Base-by-base conservation (phyloP, 2,888 invertebrate genomes). In the Plusia festucae region DNA sequence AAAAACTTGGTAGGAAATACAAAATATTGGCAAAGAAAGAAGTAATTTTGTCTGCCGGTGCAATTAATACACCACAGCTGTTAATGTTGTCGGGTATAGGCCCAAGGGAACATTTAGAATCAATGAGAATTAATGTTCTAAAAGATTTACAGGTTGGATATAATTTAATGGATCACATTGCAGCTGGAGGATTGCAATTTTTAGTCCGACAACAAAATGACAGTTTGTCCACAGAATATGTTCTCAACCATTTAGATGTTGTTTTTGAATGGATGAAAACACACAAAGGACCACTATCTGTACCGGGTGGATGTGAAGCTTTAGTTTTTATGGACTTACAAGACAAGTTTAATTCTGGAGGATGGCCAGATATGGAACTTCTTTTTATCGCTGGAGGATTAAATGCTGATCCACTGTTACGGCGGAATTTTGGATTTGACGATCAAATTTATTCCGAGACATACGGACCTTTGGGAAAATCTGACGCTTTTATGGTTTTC, bases 71-170 rank as follows among this genome's bases (percentile, higher is more conserved):
- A 7, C 97, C 98, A 0, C 97, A 98, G 86, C 85, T 98, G 7
- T 90, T 98, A 18, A 97, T 98, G 97, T 88, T 98, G 16, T 98
- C 98, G 2, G 98, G 98, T 4, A 95, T 98, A 9, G 97, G 97
- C 0, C 97, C 97, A 0, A 94, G 88, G 67, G 90, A 94, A 32
- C 96, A 97, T 82, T 90, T 97, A 56, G 90, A 94, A 67, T 89
- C 95, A 1, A 83, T 96, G 67, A 94, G 95, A 51, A 96, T 97
- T 46, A 90, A 95, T 1, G 91, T 96, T 0, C 78, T 96, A 0
- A 92, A 94, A 81, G 95, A 97, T 86, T 90, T 96, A 34, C 95
- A 95, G 7, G 97, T 97, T 0, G 97, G 97, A 2, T 94, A 96
- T 70, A 96, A 97, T 82, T 88, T 97, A 5, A 96, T 97, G 95